A percentile compares a stretch with the other conserved stretches of the same genome.
Evolutionary conservation across 2,797 vertebrate species (phyloP).

Genomic region (Ptychobarbus kaznakovi): DNA sequence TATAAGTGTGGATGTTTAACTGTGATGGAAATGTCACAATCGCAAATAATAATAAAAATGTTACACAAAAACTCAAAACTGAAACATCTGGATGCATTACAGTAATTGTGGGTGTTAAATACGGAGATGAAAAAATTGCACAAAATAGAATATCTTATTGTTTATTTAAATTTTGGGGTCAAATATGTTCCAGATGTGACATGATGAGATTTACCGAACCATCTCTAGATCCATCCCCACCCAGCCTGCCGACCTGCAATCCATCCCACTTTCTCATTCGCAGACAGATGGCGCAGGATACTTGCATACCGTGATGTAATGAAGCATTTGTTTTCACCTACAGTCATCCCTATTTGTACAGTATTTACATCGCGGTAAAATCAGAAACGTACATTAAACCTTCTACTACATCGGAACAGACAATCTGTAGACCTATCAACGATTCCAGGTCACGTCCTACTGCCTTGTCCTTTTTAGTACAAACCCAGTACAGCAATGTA

Average conservation of each 20-base stretch:
- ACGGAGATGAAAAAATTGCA: not conserved
- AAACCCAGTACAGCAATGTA: constrained; percentile 75
- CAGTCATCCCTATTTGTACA: constrained; percentile 60
- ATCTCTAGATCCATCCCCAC: not conserved
- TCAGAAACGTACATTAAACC: constrained; percentile 57
- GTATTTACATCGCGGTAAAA: constrained; percentile 60
- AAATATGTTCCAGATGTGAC: constrained; percentile 30
- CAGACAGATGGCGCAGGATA: constrained; percentile 48
- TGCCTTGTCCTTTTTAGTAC: constrained; percentile 74
- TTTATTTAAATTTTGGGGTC: constrained; percentile 47
- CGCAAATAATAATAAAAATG: not conserved
- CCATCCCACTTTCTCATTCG: constrained; percentile 41
- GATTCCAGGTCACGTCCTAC: constrained; percentile 73
- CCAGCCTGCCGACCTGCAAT: constrained; percentile 47
- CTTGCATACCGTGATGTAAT: constrained; percentile 55
- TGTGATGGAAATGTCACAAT: not conserved
- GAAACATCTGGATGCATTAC: not conserved
- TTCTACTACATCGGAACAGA: constrained; percentile 53
- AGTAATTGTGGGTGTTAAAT: not conserved
- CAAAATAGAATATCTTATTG: not conserved
- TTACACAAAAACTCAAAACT: not conserved
- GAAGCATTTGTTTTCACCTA: constrained; percentile 52
- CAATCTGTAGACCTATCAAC: constrained; percentile 67
- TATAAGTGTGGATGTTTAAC: not conserved
- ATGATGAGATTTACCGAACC: not conserved